A percentile compares a stretch with the other conserved stretches of the same genome.
These are phyloP conservation scores for Hippocampus guttulatus DNA, from an alignment of 2,113 vertebrate species.

Conservation along the genomic window DNA sequence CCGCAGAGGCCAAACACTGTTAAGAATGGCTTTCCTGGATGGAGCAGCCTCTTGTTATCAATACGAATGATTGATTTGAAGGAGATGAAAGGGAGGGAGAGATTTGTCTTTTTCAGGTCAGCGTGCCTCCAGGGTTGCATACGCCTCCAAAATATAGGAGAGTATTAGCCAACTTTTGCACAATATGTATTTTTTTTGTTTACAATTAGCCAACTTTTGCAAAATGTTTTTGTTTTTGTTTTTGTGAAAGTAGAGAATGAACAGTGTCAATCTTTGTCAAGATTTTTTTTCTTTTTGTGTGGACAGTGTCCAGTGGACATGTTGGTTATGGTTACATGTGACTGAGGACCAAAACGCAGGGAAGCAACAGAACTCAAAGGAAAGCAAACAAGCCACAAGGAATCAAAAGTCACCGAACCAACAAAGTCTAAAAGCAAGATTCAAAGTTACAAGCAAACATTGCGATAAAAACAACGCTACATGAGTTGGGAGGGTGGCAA, in stretches of 20 bases:
- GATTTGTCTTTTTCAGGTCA: conserved; percentile 70
- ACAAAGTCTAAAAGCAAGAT: too few species aligned
- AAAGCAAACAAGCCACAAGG: too few species aligned
- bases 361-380: too few species aligned
- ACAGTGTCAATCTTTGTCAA: conserved; percentile 12
- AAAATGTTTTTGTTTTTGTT: conserved; percentile 16
- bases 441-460: too few species aligned
- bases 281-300: conserved; percentile 8
- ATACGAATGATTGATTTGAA: conserved; percentile 52
- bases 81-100: conserved; percentile 62
- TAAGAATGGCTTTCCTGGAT: conserved; percentile 26
- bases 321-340: too few species aligned
- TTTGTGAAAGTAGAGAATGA: conserved; percentile 7
- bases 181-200: conserved; percentile 8
- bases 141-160: conserved; percentile 45
- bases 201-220: conserved; percentile 30
- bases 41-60: conserved; percentile 39
- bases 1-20: conserved; percentile 20
- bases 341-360: not conserved
- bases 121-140: conserved; percentile 63
- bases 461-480: too few species aligned
- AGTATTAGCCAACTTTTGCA: conserved; percentile 39
- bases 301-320: too few species aligned
- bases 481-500: too few species aligned
- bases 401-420: too few species aligned